Evolutionary conservation across 2,113 vertebrate species (phyloP).

Genomic region (Camelus dromedarius): DNA sequence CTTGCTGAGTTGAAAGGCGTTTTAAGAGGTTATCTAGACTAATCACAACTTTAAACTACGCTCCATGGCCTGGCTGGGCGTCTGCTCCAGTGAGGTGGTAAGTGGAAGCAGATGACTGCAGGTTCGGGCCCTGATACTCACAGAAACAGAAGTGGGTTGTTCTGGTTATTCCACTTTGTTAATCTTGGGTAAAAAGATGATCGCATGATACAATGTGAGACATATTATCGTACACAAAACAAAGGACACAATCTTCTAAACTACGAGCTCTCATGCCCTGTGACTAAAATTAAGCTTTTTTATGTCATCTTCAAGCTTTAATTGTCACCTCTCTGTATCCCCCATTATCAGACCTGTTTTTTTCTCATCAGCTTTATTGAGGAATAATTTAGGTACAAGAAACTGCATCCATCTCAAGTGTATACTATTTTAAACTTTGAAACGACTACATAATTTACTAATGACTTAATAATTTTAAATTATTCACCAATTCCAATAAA

Average conservation of each 20-base stretch:
- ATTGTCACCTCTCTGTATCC: not conserved
- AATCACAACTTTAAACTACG: not conserved
- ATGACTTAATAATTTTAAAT: not conserved
- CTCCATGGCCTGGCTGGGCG: not conserved
- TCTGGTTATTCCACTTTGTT: not conserved
- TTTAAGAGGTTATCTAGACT: not conserved
- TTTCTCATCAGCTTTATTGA: not conserved
- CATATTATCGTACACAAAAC: not conserved
- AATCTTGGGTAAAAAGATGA: not conserved
- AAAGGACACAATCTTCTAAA: not conserved
- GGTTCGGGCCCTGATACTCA: not conserved
- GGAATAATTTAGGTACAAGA: not conserved
- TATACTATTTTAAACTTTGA: not conserved
- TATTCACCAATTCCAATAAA: not conserved
- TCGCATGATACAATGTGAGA: not conserved
- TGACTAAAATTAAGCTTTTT: not conserved
- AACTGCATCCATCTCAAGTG: conserved; percentile 5
- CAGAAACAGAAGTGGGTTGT: not conserved
- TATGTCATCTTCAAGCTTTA: not conserved
- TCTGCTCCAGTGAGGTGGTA: not conserved
- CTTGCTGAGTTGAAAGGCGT: conserved; percentile 46
- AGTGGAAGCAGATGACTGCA: not conserved
- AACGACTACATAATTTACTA: not conserved
- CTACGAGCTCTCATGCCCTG: not conserved
- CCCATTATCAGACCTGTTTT: not conserved